Evolutionary conservation across 2,797 vertebrate species (phyloP).

Genomic region (Allobates femoralis): DNA sequence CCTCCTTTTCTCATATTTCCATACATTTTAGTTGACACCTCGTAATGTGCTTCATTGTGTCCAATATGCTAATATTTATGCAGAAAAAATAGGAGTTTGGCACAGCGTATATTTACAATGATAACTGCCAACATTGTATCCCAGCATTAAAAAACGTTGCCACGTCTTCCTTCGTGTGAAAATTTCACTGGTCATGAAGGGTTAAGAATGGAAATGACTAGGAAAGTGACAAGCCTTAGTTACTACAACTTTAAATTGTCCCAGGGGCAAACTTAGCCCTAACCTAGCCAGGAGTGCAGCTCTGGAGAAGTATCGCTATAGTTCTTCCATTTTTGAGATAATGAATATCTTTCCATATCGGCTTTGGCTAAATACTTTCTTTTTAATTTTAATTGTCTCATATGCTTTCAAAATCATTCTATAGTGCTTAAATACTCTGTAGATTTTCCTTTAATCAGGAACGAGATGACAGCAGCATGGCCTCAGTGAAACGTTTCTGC

Average conservation of each 20-base stretch:
- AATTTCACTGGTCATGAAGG: not conserved
- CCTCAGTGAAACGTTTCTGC: conserved; percentile 38
- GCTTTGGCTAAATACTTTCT: conserved; percentile 15
- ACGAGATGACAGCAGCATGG: conserved; percentile 32
- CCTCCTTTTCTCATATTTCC: too few species aligned
- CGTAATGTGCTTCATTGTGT: too few species aligned
- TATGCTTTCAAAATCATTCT: conserved; percentile 17
- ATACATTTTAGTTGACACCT: too few species aligned
- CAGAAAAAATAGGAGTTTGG: too few species aligned
- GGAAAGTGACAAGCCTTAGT: conserved; percentile 1
- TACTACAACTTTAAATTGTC: conserved; percentile 4
- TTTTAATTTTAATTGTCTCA: conserved; percentile 23
- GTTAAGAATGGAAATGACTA: not conserved
- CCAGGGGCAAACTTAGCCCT: conserved; percentile 17
- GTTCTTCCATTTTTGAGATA: conserved; percentile 9
- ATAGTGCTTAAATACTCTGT: conserved; percentile 36
- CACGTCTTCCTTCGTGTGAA: not conserved
- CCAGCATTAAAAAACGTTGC: not conserved
- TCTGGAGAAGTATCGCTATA: not conserved
- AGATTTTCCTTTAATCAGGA: conserved; percentile 60
- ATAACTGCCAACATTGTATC: not conserved
- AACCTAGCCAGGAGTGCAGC: not conserved
- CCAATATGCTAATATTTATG: too few species aligned
- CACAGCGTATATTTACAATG: too few species aligned
- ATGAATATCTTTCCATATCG: conserved; percentile 33